Conservation (phyloP, 2,113 vertebrate species). For the Oryzias javanicus region DNA sequence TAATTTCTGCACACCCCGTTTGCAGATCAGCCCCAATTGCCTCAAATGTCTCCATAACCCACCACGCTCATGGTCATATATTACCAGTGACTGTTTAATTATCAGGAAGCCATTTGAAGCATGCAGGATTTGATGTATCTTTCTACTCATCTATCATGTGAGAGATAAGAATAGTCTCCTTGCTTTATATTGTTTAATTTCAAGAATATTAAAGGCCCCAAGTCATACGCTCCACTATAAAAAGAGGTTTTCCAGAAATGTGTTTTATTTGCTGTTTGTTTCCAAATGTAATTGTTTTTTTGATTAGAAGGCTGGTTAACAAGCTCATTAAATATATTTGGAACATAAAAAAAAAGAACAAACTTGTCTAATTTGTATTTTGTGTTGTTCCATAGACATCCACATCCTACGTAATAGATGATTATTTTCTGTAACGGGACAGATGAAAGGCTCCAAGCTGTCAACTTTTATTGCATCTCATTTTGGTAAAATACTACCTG, state of each 20-base stretch:
- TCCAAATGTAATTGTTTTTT: conserved; percentile 7
- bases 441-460: conserved; percentile 55
- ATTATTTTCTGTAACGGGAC: conserved; percentile 52
- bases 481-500: conserved; percentile 67
- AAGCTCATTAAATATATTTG: conserved; percentile 4
- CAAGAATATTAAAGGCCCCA: conserved; percentile 44
- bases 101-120: conserved; percentile 53
- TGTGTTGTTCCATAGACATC: conserved; percentile 20
- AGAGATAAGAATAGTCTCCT: conserved; percentile 56
- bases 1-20: conserved; percentile 52
- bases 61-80: conserved; percentile 58
- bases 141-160: conserved; percentile 53
- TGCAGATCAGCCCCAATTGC: conserved; percentile 33
- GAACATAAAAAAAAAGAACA: conserved; percentile 4
- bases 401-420: conserved; percentile 39
- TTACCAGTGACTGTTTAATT: conserved; percentile 72
- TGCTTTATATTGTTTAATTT: conserved; percentile 27
- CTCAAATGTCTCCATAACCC: conserved; percentile 51
- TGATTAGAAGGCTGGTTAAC: conserved; percentile 19
- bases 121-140: conserved; percentile 54
- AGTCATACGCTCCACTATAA: conserved; percentile 17
- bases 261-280: conserved; percentile 10
- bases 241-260: conserved; percentile 27
- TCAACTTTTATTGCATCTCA: conserved; percentile 66
- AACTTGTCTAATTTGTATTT: conserved; percentile 30